Conservation (phyloP, 2,888 invertebrate genomes). For the Morinoia aosen region DNA sequence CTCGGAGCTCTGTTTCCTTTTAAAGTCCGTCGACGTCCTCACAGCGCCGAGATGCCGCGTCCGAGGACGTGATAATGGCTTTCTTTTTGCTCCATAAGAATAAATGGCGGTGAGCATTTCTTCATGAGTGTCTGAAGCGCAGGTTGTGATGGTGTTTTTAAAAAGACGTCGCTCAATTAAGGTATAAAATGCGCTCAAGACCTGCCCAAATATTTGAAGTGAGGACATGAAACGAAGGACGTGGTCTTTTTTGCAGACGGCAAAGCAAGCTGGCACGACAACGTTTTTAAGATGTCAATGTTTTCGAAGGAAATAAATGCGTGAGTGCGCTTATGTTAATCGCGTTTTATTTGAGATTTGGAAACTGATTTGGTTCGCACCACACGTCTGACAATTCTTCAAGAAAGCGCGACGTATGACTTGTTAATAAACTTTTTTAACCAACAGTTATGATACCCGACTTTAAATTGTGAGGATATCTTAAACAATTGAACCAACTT, state of each 20-base stretch:
- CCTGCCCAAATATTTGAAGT: neutral
- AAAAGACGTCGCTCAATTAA: neutral
- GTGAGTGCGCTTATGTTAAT: neutral
- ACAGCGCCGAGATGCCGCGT: neutral
- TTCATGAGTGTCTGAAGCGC: neutral
- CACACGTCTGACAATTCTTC: too few relatives aligned
- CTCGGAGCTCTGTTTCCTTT: constrained; percentile 15
- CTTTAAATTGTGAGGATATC: neutral
- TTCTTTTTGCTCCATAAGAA: neutral
- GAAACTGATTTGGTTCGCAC: neutral
- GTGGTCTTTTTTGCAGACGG: neutral
- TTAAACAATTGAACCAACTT: too few relatives aligned
- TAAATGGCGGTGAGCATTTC: constrained; percentile 3
- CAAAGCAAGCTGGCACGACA: neutral
- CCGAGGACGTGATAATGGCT: neutral
- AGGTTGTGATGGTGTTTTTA: neutral
- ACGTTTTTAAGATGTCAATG: neutral
- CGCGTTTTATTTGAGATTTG: neutral
- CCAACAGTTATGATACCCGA: neutral
- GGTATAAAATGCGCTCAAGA: neutral
- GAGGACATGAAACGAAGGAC: neutral
- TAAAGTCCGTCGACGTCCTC: neutral
- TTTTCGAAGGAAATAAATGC: neutral
- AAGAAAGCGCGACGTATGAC: neutral
- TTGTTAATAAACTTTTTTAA: neutral